These are phyloP conservation scores for Lophura nycthemera DNA, from an alignment of 2,113 vertebrate species.

Conservation along the genomic window DNA sequence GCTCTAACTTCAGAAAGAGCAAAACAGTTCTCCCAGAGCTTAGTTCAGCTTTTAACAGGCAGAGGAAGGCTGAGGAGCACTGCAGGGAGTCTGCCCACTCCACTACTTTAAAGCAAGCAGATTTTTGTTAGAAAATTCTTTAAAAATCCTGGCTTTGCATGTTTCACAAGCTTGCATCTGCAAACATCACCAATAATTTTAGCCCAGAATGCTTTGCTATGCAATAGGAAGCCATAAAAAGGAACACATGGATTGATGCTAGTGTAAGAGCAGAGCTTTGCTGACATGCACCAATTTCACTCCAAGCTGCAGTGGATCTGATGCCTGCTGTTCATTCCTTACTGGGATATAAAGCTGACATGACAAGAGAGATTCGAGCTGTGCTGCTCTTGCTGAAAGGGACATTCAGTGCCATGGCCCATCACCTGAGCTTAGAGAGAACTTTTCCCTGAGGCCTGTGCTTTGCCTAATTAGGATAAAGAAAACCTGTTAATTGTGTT, in stretches of 20 bases:
- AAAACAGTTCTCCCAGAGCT: background rate
- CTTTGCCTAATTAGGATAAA: background rate
- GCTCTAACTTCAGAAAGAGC: background rate
- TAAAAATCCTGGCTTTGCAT: background rate
- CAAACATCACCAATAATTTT: background rate
- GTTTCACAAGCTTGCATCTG: background rate
- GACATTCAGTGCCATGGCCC: background rate
- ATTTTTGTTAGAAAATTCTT: background rate
- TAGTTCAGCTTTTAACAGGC: background rate
- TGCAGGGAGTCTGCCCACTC: background rate
- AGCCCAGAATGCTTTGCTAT: constrained; percentile 1
- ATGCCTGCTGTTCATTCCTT: background rate
- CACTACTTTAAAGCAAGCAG: background rate
- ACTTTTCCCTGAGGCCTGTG: background rate
- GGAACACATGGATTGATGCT: background rate
- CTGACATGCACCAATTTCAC: background rate
- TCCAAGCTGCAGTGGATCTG: background rate
- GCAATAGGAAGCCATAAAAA: background rate
- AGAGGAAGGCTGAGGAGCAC: background rate
- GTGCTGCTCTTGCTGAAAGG: background rate
- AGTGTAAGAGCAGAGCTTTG: background rate
- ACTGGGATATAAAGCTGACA: rapidly evolving
- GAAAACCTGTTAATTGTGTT: too few relatives aligned
- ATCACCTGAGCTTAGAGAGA: background rate
- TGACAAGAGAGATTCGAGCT: rapidly evolving